These are phyloP conservation scores for Ericerus pela DNA, from an alignment of 1,140 invertebrate genomes.

Conservation along the genomic window DNA sequence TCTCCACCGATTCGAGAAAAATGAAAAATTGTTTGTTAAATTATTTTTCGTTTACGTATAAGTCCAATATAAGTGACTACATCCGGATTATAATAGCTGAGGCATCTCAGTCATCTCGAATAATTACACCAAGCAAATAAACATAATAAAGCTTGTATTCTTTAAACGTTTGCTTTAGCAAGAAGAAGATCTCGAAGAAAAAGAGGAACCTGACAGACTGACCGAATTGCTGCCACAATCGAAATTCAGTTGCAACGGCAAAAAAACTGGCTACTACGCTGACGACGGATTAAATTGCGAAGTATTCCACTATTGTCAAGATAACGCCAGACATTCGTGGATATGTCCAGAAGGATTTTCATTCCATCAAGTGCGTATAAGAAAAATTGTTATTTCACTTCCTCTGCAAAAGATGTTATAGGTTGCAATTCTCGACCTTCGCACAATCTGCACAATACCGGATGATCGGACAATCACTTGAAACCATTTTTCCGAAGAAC, in stretches of 20 bases:
- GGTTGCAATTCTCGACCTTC: no score
- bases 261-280: slow-evolving; percentile 79
- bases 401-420: no score
- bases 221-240: slow-evolving; percentile 61
- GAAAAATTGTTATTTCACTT: no score
- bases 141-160: background rate
- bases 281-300: slow-evolving; percentile 77
- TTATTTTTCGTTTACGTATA: no score
- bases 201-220: slow-evolving; percentile 70
- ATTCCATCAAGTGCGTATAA: slow-evolving; percentile 63
- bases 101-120: no score
- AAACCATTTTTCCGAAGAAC: no score
- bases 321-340: slow-evolving; percentile 79
- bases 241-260: slow-evolving; percentile 62
- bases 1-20: no score
- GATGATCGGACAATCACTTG: no score
- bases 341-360: slow-evolving; percentile 81
- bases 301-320: slow-evolving; percentile 88
- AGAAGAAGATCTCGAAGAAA: slow-evolving; percentile 45
- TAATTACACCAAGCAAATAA: no score
- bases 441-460: no score
- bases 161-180: slow-evolving; percentile 15
- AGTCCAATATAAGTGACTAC: background rate
- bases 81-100: no score
- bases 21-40: no score